Evolutionary conservation across 2,113 vertebrate species (phyloP).

Genomic region (Ursus arctos): DNA sequence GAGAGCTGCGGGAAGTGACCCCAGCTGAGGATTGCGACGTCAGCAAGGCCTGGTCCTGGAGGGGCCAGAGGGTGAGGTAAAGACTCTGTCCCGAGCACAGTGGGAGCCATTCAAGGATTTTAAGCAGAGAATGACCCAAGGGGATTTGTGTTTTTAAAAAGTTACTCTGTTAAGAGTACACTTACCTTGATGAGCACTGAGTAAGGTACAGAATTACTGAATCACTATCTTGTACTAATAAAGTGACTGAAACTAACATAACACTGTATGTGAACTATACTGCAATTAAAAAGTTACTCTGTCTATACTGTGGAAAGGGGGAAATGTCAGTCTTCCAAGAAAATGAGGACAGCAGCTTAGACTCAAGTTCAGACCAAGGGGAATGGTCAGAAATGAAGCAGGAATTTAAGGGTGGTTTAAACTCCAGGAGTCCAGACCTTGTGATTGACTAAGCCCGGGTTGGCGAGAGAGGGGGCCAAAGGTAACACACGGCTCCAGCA

Average conservation of each 20-base stretch:
- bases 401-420: background rate
- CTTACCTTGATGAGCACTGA: background rate
- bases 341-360: background rate
- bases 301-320: background rate
- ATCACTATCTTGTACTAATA: background rate
- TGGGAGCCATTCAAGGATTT: background rate
- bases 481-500: background rate
- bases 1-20: background rate
- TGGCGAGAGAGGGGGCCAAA: background rate
- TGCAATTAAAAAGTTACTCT: background rate
- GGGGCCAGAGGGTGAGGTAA: background rate
- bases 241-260: background rate
- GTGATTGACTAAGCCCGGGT: accelerated
- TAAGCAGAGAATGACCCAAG: background rate
- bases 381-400: background rate
- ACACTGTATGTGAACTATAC: background rate
- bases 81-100: background rate
- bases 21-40: background rate
- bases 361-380: background rate
- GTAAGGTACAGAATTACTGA: background rate
- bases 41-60: background rate
- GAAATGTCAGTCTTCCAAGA: background rate
- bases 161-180: background rate
- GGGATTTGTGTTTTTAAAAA: background rate
- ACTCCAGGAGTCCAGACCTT: background rate